These are phyloP conservation scores for Andrena marginata DNA, from an alignment of 2,888 invertebrate genomes.

Conservation along the genomic window DNA sequence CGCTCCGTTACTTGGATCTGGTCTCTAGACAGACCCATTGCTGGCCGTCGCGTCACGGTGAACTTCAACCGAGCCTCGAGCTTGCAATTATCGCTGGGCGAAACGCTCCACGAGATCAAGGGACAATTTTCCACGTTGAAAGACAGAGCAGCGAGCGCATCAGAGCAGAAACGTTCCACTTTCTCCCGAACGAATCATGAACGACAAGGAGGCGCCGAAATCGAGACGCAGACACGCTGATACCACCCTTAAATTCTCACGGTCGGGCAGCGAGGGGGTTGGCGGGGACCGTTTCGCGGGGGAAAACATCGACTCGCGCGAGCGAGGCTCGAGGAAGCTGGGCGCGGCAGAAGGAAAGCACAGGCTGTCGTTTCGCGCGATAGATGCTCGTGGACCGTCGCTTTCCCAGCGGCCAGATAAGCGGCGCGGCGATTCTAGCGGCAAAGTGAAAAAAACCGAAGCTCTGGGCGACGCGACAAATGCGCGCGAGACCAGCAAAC, in stretches of 20 bases:
- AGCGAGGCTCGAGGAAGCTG: slow-evolving; percentile 49
- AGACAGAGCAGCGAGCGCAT: neutral
- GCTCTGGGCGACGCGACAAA: slow-evolving; percentile 50
- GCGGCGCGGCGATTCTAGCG: neutral
- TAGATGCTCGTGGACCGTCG: slow-evolving; percentile 47
- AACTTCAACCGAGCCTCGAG: too few species aligned
- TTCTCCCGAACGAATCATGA: neutral
- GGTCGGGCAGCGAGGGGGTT: slow-evolving; percentile 27
- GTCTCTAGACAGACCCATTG: too few species aligned
- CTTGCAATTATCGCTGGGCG: neutral
- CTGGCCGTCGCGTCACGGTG: too few species aligned
- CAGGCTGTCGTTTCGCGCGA: slow-evolving; percentile 44
- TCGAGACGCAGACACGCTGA: neutral
- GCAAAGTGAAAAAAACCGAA: neutral
- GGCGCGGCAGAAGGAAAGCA: slow-evolving; percentile 36
- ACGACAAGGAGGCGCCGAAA: neutral
- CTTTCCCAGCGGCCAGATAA: slow-evolving; percentile 43
- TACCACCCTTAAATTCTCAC: slow-evolving; percentile 69
- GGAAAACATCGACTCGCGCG: slow-evolving; percentile 51
- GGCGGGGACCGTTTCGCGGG: neutral
- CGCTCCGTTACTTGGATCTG: neutral
- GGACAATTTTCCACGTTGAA: neutral
- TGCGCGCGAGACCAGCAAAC: slow-evolving; percentile 26
- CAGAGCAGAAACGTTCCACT: neutral
- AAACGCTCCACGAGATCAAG: neutral